Conservation (phyloP, 1,140 invertebrate species). For the Stegodyphus dumicola region DNA sequence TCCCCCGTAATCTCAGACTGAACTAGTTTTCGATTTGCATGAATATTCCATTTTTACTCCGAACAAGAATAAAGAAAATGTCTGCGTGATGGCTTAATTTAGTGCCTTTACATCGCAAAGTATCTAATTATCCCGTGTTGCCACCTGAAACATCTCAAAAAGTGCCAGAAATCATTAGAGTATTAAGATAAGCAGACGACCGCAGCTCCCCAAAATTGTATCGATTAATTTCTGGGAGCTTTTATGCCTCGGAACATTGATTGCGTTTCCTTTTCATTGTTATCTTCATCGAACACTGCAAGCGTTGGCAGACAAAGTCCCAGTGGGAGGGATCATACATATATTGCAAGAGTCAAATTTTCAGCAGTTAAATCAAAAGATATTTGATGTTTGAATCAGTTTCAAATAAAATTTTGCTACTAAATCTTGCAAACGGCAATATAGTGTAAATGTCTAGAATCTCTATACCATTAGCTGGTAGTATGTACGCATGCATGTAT, state of each 20-base stretch:
- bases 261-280: too few relatives aligned
- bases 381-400: too few relatives aligned
- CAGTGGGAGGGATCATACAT: too few relatives aligned
- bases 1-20: slow-evolving; percentile 3
- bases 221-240: slow-evolving; percentile 43
- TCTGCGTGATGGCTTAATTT: slow-evolving; percentile 25
- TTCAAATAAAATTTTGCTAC: too few relatives aligned
- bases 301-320: too few relatives aligned
- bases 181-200: slow-evolving; percentile 50
- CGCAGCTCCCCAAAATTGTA: slow-evolving; percentile 43
- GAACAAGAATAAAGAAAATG: slow-evolving; percentile 7
- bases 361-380: too few relatives aligned
- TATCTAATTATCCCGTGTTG: slow-evolving; percentile 51
- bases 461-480: too few relatives aligned
- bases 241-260: slow-evolving; percentile 3
- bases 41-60: slow-evolving; percentile 31
- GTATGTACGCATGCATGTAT: too few relatives aligned
- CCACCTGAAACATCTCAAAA: slow-evolving; percentile 52
- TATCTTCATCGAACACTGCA: too few relatives aligned
- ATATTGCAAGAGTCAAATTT: too few relatives aligned
- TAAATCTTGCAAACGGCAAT: too few relatives aligned
- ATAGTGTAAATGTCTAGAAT: too few relatives aligned
- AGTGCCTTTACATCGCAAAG: slow-evolving; percentile 44
- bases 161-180: slow-evolving; percentile 49
- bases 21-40: slow-evolving; percentile 24